Base-by-base conservation (phyloP, 2,797 vertebrate species). In the Psittacula derbiana region DNA sequence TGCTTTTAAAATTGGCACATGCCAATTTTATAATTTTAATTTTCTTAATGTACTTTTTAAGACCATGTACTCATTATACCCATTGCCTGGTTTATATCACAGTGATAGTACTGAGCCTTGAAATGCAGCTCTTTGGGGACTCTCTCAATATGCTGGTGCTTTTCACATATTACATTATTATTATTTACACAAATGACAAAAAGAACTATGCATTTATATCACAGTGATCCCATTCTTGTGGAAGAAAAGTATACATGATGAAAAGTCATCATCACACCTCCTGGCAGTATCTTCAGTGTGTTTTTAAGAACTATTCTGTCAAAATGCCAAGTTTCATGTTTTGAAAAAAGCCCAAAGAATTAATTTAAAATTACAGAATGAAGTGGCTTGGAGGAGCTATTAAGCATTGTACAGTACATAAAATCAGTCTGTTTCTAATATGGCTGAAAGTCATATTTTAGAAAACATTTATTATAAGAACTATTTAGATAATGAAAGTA, bases 401-500 rank as follows among this genome's bases (percentile, higher is more conserved):
- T 85, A 94, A 88, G 61, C 33, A 65, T n/a, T 69, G 47, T 31
- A 57, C 49, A 64, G 58, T 83, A 92, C 93, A 95, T 89, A 94
- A 92, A 87, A 86, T 88, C 71, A 82, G 28, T 52, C 84, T 76
- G 28, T 0, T 87, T 95, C 93, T 89, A 88, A 82, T 83, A 82
- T 10, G 81, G 25, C 89, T 88, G 52, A 90, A 89, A 92, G 21
- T 92, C 6, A 7, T 91, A 55, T 88, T 89, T 94, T 92, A 85
- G 81, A 87, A 86, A 85, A 46, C 30, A 78, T 86, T 90, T 91
- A 52, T 87, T 92, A 20, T 69, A 83, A 78, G 46, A 91, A 55
- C 81, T 78, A 80, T 30, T 92, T 80, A 88, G 61, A 62, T 91
- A 93, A 95, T 92, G 64, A 85, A 93, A 95, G 82, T 65, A 84